Evolutionary conservation across 2,113 vertebrate species (phyloP), one percentile per base, ranked within the genome.

Genomic region (Prionailurus bengalensis): DNA sequence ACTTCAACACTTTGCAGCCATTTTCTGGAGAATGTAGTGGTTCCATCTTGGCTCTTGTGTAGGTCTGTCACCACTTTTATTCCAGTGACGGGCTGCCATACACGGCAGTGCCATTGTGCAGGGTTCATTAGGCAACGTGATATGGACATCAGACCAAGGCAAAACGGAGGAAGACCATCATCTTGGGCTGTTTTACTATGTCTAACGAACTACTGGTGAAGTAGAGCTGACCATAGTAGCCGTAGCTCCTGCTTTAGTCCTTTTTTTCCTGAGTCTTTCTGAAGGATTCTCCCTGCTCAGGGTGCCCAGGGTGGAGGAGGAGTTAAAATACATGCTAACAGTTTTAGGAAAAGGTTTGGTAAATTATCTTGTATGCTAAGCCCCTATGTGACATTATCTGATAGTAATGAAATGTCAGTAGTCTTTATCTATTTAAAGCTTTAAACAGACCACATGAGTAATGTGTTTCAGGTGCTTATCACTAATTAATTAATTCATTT

Each of bases 401-500:
- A 23, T 10, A n/a, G 66, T 36, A 58, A 78, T 45, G 42, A 88
- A 53, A 74, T 96, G 19, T 98, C 97, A 96, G 97, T 94, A 85
- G 79, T 97, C 98, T 89, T 98, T 98, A 97, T 98, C 97, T 98
- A 96, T 94, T 98, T 98, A 98, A 99, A 98, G 84, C 91, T 98
- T 96, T 98, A 97, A 97, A 96, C 92, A 97, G 97, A 97, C 58
- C 94, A 82, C 97, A 80, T 79, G 98, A 94, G 95, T 97, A 97
- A 97, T 87, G 97, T 92, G 96, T 97, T 98, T 92, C 97, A 98
- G 97, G 97, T 98, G 98, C 92, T 90, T 96, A 95, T 97, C 98
- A 96, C 97, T 97, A 98, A 98, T 98, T 95, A 82, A 92, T 96
- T 98, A 83, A 98, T 98, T 98, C 97, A 98, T 98, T 99, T 98